Evolutionary conservation across 2,888 invertebrate genomes (phyloP).

Genomic region (Dynastes tityus): DNA sequence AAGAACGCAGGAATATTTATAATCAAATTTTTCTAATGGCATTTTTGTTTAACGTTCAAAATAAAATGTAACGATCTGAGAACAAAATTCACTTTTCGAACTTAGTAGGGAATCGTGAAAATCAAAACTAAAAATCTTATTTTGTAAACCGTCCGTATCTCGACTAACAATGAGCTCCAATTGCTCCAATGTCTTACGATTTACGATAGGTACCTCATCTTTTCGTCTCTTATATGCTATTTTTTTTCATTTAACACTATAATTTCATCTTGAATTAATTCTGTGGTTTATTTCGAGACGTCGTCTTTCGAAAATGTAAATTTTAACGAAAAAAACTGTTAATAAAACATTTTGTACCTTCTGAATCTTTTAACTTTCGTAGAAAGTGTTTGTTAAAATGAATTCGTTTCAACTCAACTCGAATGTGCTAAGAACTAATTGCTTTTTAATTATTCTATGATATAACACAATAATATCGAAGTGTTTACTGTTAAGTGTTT

Average conservation of each 20-base stretch:
- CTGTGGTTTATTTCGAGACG: background rate
- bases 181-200: background rate
- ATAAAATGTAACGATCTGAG: background rate
- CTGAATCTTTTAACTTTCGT: constrained; percentile 42
- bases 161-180: constrained; percentile 7
- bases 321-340: constrained; percentile 13
- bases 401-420: constrained; percentile 39
- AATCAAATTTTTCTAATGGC: no score
- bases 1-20: no score
- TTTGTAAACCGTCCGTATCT: constrained; percentile 45
- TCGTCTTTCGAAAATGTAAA: background rate
- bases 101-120: background rate
- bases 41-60: no score
- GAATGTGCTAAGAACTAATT: constrained; percentile 54
- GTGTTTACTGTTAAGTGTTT: constrained; percentile 56
- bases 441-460: constrained; percentile 55
- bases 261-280: background rate
- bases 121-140: constrained; percentile 26
- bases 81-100: constrained; percentile 3
- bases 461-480: constrained; percentile 40
- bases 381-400: constrained; percentile 52
- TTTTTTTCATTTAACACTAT: no score
- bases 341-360: constrained; percentile 4
- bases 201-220: no score
- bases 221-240: no score